A percentile compares a stretch with the other conserved stretches of the same genome.
Evolutionary conservation across 1,140 invertebrate species (phyloP).

Genomic region (Limonius californicus): DNA sequence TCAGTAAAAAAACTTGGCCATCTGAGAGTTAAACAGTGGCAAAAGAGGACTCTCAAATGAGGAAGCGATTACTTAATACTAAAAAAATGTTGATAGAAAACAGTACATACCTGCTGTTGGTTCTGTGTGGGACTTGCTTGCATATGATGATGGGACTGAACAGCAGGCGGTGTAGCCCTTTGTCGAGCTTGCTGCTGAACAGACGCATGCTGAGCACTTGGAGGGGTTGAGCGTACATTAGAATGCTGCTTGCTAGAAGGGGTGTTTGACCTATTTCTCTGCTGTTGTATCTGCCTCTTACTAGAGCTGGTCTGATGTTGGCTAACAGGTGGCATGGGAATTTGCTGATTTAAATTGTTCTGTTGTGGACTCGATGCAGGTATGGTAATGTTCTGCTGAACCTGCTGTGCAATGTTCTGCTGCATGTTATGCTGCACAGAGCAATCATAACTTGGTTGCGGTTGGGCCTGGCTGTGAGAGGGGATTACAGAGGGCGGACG

Average conservation of each 20-base stretch:
- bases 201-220: slow-evolving; percentile 35
- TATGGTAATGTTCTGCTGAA: slow-evolving; percentile 40
- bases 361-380: slow-evolving; percentile 45
- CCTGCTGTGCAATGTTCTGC: slow-evolving; percentile 51
- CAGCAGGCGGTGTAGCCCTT: slow-evolving; percentile 45
- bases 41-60: no score
- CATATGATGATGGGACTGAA: slow-evolving; percentile 41
- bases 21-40: no score
- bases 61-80: no score
- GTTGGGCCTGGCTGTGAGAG: slow-evolving; percentile 50
- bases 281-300: slow-evolving; percentile 44
- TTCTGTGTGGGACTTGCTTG: slow-evolving; percentile 36
- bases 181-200: slow-evolving; percentile 36
- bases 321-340: slow-evolving; percentile 43
- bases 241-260: slow-evolving; percentile 41
- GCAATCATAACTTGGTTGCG: slow-evolving; percentile 56
- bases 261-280: slow-evolving; percentile 37
- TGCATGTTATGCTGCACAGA: slow-evolving; percentile 57
- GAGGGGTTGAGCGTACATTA: slow-evolving; percentile 40
- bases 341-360: slow-evolving; percentile 42
- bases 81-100: no score
- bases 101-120: slow-evolving; percentile 18
- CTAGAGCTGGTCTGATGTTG: slow-evolving; percentile 31
- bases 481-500: slow-evolving; percentile 49
- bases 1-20: no score